Evolutionary conservation across 2,797 vertebrate species (phyloP), one percentile per base, ranked within the genome.

Genomic region (Anas bahamensis): DNA sequence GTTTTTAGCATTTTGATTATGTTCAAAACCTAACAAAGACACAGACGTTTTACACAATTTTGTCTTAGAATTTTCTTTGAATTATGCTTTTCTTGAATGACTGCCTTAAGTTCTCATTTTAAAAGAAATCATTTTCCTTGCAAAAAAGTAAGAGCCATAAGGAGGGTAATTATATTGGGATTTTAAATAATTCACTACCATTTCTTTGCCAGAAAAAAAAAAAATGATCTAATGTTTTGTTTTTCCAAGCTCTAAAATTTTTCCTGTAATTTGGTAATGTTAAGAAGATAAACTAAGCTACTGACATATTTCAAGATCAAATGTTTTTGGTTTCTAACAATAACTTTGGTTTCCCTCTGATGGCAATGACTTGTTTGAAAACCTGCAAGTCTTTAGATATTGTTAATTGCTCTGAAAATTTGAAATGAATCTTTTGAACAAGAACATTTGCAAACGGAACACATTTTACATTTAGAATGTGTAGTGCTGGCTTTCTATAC

Each of bases 131-230:
- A 56, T 96, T 90, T 94, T 96, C 80, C 53, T 41, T 83, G 66
- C 75, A 84, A 94, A 69, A 79, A 94, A 91, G 65, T 80, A 94
- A 93, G 89, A 96, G 83, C 90, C 95, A 96, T 91, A 95, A 95
- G 85, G 95, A 97, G 85, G 44, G 77, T 94, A 95, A 97, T 97
- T 97, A 94, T 89, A 94, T 96, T 95, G 63, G 87, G 66, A 96
- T 96, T 97, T 90, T 94, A 96, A 96, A 96, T 94, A 95, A 96
- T 96, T 95, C 26, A 1, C 82, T 93, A 75, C 57, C 24, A 44
- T 95, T 94, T 90, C 86, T 90, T 86, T 97, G 95, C 95, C 93
- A 97, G 60, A 97, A 94, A 94, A 91, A 89, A 88, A 87, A 89
- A 88, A 48, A 87, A 56, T 69, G 65, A 95, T 94, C 94, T 94